Conservation (phyloP, 2,797 vertebrate genomes). For the Threskiornis aethiopicus region DNA sequence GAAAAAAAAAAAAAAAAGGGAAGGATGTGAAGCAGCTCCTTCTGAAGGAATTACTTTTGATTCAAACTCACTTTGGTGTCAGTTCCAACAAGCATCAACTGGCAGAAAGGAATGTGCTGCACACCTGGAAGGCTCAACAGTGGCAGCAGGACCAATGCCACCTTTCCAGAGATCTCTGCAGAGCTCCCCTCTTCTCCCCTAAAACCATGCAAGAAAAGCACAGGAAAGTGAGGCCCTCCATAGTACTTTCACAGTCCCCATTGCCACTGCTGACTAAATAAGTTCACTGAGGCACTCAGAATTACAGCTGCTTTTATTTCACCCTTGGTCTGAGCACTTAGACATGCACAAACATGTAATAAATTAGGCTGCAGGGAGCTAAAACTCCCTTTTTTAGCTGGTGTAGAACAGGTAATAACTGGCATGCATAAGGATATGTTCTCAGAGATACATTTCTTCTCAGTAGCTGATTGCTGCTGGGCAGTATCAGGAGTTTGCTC, state of each 20-base stretch:
- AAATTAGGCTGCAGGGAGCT: not conserved
- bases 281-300: not conserved
- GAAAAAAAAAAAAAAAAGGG: not conserved
- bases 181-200: not conserved
- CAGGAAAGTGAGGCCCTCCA: not conserved
- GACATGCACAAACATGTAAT: not conserved
- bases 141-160: not conserved
- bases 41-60: not conserved
- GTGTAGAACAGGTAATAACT: not conserved
- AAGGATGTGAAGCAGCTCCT: not conserved
- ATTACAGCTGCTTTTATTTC: not conserved
- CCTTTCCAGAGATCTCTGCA: not conserved
- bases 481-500: not conserved
- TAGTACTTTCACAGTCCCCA: not conserved
- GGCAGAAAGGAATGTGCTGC: not conserved
- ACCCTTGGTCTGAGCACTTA: not conserved
- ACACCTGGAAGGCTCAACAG: not conserved
- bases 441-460: not conserved
- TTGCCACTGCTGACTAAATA: not conserved
- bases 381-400: not conserved
- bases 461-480: not conserved
- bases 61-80: not conserved
- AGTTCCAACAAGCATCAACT: not conserved
- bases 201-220: not conserved
- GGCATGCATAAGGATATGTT: not conserved